phyloP scores from a whole-genome alignment of 2,113 vertebrate genomes.

The Helogale parvula region DNA sequence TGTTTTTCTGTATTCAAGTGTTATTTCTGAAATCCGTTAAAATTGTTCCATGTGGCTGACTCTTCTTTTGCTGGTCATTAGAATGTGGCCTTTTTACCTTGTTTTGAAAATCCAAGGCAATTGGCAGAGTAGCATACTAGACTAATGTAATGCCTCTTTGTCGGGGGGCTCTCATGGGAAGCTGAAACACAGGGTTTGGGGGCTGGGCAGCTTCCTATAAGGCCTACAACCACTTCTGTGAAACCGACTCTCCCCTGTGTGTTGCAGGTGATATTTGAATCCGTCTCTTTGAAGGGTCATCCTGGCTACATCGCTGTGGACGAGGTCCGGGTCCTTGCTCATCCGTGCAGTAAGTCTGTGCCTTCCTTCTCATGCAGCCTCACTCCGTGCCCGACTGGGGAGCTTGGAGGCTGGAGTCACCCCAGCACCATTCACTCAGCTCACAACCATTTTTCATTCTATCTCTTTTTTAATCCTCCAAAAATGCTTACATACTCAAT shows the following conservation, averaged over 20 bases:
- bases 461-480: constrained; percentile 46
- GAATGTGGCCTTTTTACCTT: constrained; percentile 8
- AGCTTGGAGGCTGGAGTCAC: constrained; percentile 12
- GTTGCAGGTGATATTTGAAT: constrained; percentile 97
- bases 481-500: constrained; percentile 70
- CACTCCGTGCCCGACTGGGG: not conserved
- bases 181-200: not conserved
- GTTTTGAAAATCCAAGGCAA: constrained; percentile 31
- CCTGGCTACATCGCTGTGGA: constrained; percentile 97
- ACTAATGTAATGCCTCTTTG: not conserved
- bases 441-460: constrained; percentile 52
- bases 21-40: constrained; percentile 60
- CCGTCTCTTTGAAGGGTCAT: constrained; percentile 95
- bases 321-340: constrained; percentile 96
- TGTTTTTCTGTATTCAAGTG: not conserved
- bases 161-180: not conserved
- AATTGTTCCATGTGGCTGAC: not conserved
- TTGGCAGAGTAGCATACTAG: accelerated
- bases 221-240: not conserved
- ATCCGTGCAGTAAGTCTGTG: constrained; percentile 94
- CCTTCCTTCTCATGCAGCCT: not conserved
- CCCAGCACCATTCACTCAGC: constrained; percentile 1
- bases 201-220: not conserved
- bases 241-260: constrained; percentile 58
- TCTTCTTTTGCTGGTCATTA: not conserved